Evolutionary conservation across 2,888 invertebrate genomes (phyloP), one percentile per base, ranked within the genome.

Genomic region (Ochlodes sylvanus): DNA sequence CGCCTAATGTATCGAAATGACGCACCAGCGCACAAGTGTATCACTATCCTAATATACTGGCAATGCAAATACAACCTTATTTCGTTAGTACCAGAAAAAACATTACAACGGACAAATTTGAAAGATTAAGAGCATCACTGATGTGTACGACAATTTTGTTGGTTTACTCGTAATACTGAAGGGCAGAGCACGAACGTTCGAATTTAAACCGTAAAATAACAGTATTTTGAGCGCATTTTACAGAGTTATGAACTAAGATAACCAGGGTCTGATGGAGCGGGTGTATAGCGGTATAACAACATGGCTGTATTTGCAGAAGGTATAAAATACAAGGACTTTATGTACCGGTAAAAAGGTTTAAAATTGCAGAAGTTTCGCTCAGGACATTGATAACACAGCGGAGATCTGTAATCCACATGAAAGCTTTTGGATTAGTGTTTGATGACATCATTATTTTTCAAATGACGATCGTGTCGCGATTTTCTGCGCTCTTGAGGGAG

Each of bases 371-470:
- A 41, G 14, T 10, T 68, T 63, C 41, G 21, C 5, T 19, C 62
- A 41, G 42, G 47, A 68, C 47, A 71, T 56, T 10, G 12, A 62
- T 58, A 72, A 75, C 68, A 63, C 78, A 81, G 83, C 72, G 38
- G 44, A 68, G 69, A 70, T 75, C 71, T 83, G 86, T 90, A 93
- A 93, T 93, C 91, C 92, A 90, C 91, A 92, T 90, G 92, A 93
- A 93, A 93, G 93, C 93, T 90, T 89, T 88, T 77, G 89, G 92
- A 93, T 93, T 93, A 93, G 92, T 90, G 90, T 93, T 92, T 93
- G 92, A 92, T 93, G 93, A 92, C 90, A 85, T 93, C 93, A 93
- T 93, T 93, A 93, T 92, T 92, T 89, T 86, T 82, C 86, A 84
- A 89, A 92, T 89, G 89, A 89, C 87, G 84, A 89, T 92, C 89